Evolutionary conservation across 2,797 vertebrate species (phyloP), one percentile per base, ranked within the genome.

Genomic region (Clarias fuscus): DNA sequence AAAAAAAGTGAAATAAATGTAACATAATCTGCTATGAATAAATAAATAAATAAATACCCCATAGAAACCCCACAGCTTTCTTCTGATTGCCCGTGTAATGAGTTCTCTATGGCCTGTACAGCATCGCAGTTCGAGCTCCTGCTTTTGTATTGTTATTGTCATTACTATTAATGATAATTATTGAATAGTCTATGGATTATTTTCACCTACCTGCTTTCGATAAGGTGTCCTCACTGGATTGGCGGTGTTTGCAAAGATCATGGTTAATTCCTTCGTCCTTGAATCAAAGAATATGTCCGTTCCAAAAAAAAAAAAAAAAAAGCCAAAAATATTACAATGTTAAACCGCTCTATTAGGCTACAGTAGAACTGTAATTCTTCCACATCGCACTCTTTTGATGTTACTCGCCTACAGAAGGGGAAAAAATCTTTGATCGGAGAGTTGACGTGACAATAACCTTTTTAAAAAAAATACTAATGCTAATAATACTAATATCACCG

Each of bases 181-280:
- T 20, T 15, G 37, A 40, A 24, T 7, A 1, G 1, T 24, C 53
- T 14, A 56, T 14, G 13, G 53, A 7, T 79, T 40, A 14, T 18
- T 67, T 27, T 15, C 90, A 91, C 95, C 91, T 95, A 98, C 98
- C 98, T 98, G 98, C 92, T 99, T 98, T 91, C 97, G 95, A 93
- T 94, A 96, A 88, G 90, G 93, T 93, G 93, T 96, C 94, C 96
- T 96, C 92, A 96, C 93, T 43, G 96, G 96, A 92, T 96, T 96
- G 93, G 94, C 95, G 88, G 96, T 96, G 92, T 96, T 97, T 87
- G 98, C 97, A 95, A 98, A 99, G 94, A 99, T 99, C 98, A 99
- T 99, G 92, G 91, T 95, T 93, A 92, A 94, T 88, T 89, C 89
- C 89, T 64, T 72, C 27, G 83, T 84, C 76, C 48, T 89, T 18